Percentiles rank a stretch among this genome's conserved stretches.
phyloP scores from a whole-genome alignment of 2,113 vertebrate genomes.

The Dicerorhinus sumatrensis region DNA sequence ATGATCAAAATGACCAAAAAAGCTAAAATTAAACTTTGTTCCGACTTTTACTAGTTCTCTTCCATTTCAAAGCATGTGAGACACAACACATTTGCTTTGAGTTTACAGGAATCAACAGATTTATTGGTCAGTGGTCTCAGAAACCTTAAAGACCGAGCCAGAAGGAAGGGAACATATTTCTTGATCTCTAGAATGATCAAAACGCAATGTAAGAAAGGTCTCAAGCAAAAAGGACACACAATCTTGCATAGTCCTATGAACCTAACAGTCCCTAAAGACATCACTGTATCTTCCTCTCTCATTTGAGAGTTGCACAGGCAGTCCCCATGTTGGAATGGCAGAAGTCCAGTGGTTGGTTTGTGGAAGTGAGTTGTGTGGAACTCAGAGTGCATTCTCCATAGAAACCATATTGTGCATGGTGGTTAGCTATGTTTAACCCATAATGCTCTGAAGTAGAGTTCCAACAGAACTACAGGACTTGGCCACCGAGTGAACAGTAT shows the following conservation, averaged over 20 bases:
- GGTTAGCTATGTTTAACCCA: constrained; percentile 11
- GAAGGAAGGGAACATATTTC: constrained; percentile 10
- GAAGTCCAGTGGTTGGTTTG: constrained; percentile 28
- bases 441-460: constrained; percentile 19
- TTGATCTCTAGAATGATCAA: constrained; percentile 55
- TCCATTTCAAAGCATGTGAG: constrained; percentile 38
- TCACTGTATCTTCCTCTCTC: neutral
- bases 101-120: neutral
- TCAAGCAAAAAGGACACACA: neutral
- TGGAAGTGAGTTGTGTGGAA: constrained; percentile 35
- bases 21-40: constrained; percentile 35
- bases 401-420: neutral
- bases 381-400: constrained; percentile 1
- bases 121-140: neutral
- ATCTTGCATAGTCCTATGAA: constrained; percentile 6
- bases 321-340: neutral
- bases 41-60: neutral
- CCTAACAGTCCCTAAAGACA: neutral
- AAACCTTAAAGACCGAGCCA: constrained; percentile 15
- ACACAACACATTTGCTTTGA: constrained; percentile 14
- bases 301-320: constrained; percentile 1
- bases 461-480: neutral
- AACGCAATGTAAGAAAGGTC: constrained; percentile 10
- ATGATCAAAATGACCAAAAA: constrained; percentile 35
- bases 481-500: neutral